Conservation (phyloP, 37 sponge, comb jelly and placozoan species). For the Geodia barretti region DNA sequence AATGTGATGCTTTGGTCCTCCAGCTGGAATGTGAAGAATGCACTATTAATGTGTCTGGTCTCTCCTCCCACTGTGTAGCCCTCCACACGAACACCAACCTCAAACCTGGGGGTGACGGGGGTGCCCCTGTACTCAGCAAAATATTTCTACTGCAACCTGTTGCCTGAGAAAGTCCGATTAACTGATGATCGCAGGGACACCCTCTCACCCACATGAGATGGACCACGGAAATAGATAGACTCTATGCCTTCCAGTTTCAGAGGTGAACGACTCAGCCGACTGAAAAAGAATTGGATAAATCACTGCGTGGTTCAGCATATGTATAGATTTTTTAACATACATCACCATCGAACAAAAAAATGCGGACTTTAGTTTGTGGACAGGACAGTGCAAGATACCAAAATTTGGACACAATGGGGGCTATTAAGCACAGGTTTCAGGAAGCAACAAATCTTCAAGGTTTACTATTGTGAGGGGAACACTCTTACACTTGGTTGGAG, state of each 20-base stretch:
- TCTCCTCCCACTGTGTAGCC: constrained; percentile 41
- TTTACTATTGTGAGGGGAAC: too few species aligned
- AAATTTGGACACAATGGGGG: too few species aligned
- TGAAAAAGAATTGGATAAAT: neutral
- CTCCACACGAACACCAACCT: constrained; percentile 57
- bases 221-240: constrained; percentile 47
- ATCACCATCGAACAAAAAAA: too few species aligned
- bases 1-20: constrained; percentile 4
- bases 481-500: too few species aligned
- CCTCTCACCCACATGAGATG: constrained; percentile 52
- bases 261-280: neutral
- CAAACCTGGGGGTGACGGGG: constrained; percentile 13
- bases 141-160: neutral
- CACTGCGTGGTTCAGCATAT: too few species aligned
- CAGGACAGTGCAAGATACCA: too few species aligned
- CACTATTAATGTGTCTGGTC: constrained; percentile 53
- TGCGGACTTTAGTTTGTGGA: too few species aligned
- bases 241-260: neutral
- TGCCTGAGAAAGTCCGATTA: constrained; percentile 49
- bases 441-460: too few species aligned
- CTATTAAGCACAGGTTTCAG: too few species aligned
- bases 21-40: constrained; percentile 32
- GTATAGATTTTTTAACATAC: too few species aligned
- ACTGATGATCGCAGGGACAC: constrained; percentile 38
- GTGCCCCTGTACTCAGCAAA: neutral